Evolutionary conservation across 2,888 invertebrate genomes (phyloP), one percentile per base, ranked within the genome.

Genomic region (Phania funesta): DNA sequence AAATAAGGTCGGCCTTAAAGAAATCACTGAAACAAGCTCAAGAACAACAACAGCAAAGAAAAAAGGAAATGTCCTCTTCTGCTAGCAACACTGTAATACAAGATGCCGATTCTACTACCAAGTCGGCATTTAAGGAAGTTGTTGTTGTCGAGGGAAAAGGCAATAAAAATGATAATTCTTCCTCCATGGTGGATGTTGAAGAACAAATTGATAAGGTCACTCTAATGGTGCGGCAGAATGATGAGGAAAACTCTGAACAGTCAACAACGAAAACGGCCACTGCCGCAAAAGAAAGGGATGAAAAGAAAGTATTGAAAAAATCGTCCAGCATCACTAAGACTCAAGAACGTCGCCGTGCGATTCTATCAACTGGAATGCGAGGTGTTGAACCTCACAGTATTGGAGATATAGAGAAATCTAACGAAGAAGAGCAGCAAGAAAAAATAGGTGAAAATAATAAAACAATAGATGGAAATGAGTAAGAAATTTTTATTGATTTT

Each of bases 71-170:
- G 24, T 58, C 84, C 11, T 86, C 85, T 13, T 50, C 85, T 9
- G 84, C 84, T 11, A 87, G 87, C 0, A 88, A 87, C 11, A 74
- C 85, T n/a, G 86, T 86, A n/a, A 87, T 86, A 79, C 89, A 87
- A 71, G 81, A 87, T 78, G 89, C 90, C 0, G 89, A 90, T 26
- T 89, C 89, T 0, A 89, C 90, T 1, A 89, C 90, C 8, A 90
- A 87, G 74, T 78, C 86, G 0, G 81, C 86, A 8, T 83, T 87
- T 8, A 86, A 86, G 29, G 86, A 87, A 38, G 86, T 87, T 29
- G 73, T 88, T 13, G 78, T 89, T 1, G 78, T 78, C 20, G 87
- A 86, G 41, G 86, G 86, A 11, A 87, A 87, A 29, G 58, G 81
- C 13, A 87, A 86, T 50, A 64, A 83, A 38, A 26, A 52, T n/a